A percentile compares a stretch with the other conserved stretches of the same genome.
Evolutionary conservation across 2,797 vertebrate genomes (phyloP).

Genomic region (Paramormyrops hopkinsi): DNA sequence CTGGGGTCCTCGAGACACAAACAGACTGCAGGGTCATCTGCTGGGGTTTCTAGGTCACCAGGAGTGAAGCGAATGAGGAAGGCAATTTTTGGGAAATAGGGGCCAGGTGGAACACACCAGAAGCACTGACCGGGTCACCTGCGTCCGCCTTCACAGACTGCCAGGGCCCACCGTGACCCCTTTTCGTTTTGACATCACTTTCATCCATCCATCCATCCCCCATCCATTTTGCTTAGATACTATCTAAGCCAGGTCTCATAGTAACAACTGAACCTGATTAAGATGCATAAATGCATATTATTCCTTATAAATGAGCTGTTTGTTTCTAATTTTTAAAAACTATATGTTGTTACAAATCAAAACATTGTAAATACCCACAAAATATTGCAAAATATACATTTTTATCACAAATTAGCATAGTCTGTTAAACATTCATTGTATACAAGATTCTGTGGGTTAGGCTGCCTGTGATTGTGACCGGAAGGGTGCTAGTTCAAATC

Average conservation of each 20-base stretch:
- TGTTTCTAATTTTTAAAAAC: background rate
- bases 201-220: background rate
- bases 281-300: background rate
- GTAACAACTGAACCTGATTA: background rate
- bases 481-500: background rate
- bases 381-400: background rate
- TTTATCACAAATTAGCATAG: background rate
- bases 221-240: background rate
- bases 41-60: background rate
- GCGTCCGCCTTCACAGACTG: background rate
- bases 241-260: background rate
- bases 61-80: background rate
- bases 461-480: background rate
- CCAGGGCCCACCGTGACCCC: background rate
- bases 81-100: background rate
- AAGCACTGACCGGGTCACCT: background rate
- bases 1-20: background rate
- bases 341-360: background rate
- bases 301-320: background rate
- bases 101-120: background rate
- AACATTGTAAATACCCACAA: background rate
- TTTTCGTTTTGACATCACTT: background rate
- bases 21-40: background rate
- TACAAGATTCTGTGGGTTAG: background rate
- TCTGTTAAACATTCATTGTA: background rate